phyloP scores from a whole-genome alignment of 2,797 vertebrate genomes.

The Chelmon rostratus region DNA sequence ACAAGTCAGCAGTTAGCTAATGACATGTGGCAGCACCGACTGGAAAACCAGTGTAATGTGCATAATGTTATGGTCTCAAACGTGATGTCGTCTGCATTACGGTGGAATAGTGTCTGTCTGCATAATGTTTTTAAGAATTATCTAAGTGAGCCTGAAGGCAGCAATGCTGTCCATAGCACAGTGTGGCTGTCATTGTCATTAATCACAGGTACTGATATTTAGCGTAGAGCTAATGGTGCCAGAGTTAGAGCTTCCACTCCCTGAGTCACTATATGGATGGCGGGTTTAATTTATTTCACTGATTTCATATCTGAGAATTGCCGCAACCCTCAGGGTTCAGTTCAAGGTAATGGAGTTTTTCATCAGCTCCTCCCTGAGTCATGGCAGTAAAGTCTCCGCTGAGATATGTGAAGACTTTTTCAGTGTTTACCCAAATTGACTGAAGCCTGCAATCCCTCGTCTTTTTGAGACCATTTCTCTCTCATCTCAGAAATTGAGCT shows the following conservation, averaged over 20 bases:
- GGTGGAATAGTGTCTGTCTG: constrained; percentile 24
- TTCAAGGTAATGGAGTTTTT: constrained; percentile 44
- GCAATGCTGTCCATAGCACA: constrained; percentile 12
- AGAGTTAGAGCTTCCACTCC: constrained; percentile 23
- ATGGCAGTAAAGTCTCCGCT: constrained; percentile 15
- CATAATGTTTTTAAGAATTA: constrained; percentile 40
- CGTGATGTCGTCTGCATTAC: constrained; percentile 35
- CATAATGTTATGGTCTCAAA: constrained; percentile 38
- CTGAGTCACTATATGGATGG: constrained; percentile 10
- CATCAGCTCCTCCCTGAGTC: constrained; percentile 47
- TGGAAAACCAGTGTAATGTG: constrained; percentile 41
- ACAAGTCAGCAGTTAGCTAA: constrained; percentile 58
- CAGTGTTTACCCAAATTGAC: constrained; percentile 11
- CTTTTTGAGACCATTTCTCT: neutral
- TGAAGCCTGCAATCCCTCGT: neutral
- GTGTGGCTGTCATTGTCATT: constrained; percentile 32
- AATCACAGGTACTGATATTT: constrained; percentile 47
- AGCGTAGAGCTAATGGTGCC: constrained; percentile 37
- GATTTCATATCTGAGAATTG: constrained; percentile 44
- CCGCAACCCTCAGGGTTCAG: constrained; percentile 24
- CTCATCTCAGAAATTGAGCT: constrained; percentile 7
- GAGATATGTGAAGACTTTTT: constrained; percentile 20
- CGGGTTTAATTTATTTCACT: constrained; percentile 50
- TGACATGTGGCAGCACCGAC: constrained; percentile 33
- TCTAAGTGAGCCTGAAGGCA: constrained; percentile 10